phyloP scores from a whole-genome alignment of 2,888 invertebrate genomes.

The Polydrusus tereticollis region DNA sequence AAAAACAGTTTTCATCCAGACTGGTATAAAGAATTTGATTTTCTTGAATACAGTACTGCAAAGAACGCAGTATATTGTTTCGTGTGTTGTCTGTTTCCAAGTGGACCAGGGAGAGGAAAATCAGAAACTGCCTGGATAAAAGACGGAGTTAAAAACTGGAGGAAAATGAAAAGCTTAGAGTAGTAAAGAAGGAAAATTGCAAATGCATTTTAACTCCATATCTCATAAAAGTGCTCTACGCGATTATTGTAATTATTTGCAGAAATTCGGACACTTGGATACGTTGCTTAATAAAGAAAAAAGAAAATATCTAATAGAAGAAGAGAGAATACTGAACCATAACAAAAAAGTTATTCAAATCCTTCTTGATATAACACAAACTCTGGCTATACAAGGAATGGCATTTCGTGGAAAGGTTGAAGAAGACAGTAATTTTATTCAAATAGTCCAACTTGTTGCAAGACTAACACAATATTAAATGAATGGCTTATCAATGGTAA shows the following conservation, averaged over 20 bases:
- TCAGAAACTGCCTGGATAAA: not conserved
- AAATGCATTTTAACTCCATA: not conserved
- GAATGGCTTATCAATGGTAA: not conserved
- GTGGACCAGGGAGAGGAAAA: not conserved
- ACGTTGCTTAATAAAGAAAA: constrained; percentile 1
- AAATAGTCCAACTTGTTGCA: not conserved
- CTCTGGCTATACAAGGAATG: not conserved
- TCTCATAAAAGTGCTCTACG: not conserved
- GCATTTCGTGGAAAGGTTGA: not conserved
- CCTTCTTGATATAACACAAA: not conserved
- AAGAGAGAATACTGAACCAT: not conserved
- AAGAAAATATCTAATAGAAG: not conserved
- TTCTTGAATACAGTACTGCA: constrained; percentile 6
- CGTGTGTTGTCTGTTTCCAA: constrained; percentile 2
- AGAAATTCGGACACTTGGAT: not conserved
- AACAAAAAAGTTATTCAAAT: constrained; percentile 2
- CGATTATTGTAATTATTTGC: constrained; percentile 6
- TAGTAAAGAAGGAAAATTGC: not conserved
- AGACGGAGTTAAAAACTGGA: constrained; percentile 5
- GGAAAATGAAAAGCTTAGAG: constrained; percentile 1
- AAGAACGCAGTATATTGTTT: constrained; percentile 8
- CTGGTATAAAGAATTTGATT: constrained; percentile 9
- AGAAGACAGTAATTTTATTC: not conserved
- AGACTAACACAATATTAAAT: not conserved
- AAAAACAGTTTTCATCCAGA: constrained; percentile 5